Base-by-base conservation (phyloP, 2,797 vertebrate genomes). In the Peromyscus melanophrys region DNA sequence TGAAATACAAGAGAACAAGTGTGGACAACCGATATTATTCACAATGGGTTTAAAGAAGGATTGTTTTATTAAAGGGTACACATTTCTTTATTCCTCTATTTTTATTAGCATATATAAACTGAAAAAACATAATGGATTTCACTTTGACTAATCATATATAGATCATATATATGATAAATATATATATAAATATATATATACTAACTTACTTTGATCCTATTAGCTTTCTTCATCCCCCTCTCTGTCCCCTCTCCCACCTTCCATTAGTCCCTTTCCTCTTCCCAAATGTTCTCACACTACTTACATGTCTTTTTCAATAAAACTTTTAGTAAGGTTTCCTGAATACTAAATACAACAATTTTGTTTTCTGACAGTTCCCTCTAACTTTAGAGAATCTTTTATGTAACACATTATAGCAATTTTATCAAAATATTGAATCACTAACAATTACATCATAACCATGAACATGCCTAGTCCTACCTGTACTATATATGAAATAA, bases 341-440 rank as follows among this genome's bases (percentile, higher is more conserved):
- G 80, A 34, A 80, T 89, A 67, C n/a, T 52, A 89, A 80, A 61
- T 52, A 69, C 75, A 81, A 69, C 75, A 46, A 52, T 67, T 91
- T 67, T 83, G 90, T 95, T 91, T 97, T 87, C 61, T 55, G 57
- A 69, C 31, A 17, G 65, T 81, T 95, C 21, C 25, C 10, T 95
- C 31, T 84, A 91, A 94, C 40, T 96, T 84, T 21, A 67, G 46
- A 23, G 49, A 57, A 89, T 59, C 25, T 94, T 94, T 95, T 91
- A 85, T 80, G 90, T 69, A 89, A 76, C 43, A 40, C 40, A 67
- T 96, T 92, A 86, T 1, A 73, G 52, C 9, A 67, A 82, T 92
- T 88, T 91, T 92, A 77, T 96, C 76, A 89, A 75, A 90, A 90
- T 85, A 95, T 27, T 78, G 84, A 96, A 55, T 94, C 81, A 67